Conservation (phyloP, 2,888 invertebrate species). For the Horisme vitalbata region DNA sequence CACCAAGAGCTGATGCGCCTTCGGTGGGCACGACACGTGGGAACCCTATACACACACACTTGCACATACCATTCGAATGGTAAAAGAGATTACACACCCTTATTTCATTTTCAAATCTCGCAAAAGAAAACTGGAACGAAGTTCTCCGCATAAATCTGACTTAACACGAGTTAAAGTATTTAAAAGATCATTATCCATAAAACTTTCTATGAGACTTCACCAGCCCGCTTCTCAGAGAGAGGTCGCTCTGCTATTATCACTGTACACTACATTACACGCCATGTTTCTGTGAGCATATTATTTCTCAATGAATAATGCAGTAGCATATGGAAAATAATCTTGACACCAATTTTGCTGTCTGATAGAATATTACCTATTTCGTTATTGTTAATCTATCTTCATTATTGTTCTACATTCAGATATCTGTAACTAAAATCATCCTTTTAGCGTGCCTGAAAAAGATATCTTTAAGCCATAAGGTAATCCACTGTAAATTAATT, state of each 20-base stretch:
- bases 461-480: too few relatives aligned
- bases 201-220: constrained; percentile 28
- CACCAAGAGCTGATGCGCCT: constrained; percentile 81
- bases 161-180: constrained; percentile 38
- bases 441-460: too few relatives aligned
- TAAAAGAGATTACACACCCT: too few relatives aligned
- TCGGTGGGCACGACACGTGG: constrained; percentile 89
- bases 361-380: too few relatives aligned
- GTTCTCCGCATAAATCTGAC: constrained; percentile 35
- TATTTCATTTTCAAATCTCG: background rate
- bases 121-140: constrained; percentile 22
- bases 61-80: too few relatives aligned
- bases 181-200: constrained; percentile 37
- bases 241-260: constrained; percentile 10
- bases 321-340: constrained; percentile 4
- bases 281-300: background rate
- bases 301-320: constrained; percentile 14
- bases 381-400: too few relatives aligned
- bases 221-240: constrained; percentile 3
- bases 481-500: too few relatives aligned
- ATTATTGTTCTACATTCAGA: too few relatives aligned
- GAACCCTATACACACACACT: constrained; percentile 72
- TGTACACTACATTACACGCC: constrained; percentile 9
- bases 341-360: too few relatives aligned
- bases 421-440: too few relatives aligned